These are phyloP conservation scores for Watsonalla binaria DNA, from an alignment of 2,888 invertebrate species.

Conservation along the genomic window DNA sequence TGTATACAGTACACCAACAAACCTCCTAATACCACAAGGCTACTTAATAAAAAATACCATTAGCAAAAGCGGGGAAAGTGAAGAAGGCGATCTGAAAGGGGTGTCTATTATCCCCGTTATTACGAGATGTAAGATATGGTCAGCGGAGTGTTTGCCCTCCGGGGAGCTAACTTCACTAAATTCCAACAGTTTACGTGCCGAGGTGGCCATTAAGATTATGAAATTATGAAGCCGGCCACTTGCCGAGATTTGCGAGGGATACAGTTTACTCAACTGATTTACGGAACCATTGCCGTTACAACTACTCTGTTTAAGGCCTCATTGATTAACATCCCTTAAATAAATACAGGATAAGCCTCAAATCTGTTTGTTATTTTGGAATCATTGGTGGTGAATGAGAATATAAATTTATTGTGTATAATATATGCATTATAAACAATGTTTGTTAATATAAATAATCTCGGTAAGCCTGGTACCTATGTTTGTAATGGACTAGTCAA, in stretches of 20 bases:
- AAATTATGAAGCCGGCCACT: conserved; percentile 68
- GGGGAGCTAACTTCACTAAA: conserved; percentile 58
- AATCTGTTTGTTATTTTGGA: too few species aligned
- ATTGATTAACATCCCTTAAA: too few species aligned
- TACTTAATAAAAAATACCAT: conserved; percentile 1
- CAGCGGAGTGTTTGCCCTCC: conserved; percentile 55
- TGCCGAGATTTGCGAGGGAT: conserved; percentile 56
- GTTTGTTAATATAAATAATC: too few species aligned
- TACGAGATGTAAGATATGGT: conserved; percentile 60
- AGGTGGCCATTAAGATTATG: conserved; percentile 68
- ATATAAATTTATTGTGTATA: too few species aligned
- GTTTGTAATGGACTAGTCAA: too few species aligned
- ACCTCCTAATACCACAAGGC: too few species aligned
- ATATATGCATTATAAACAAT: too few species aligned
- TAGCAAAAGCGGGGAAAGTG: conserved; percentile 23
- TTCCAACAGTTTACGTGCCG: conserved; percentile 61
- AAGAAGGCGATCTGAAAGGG: conserved; percentile 36
- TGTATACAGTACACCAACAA: too few species aligned
- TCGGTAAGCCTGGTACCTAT: too few species aligned
- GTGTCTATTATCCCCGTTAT: conserved; percentile 48
- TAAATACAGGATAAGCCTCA: too few species aligned
- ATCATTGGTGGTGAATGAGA: too few species aligned
- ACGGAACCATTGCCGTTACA: conserved; percentile 25
- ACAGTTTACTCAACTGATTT: conserved; percentile 43
- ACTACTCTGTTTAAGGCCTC: conserved; percentile 5